These are phyloP conservation scores for Linnaemya tessellans DNA, from an alignment of 2,888 invertebrate species.

Conservation along the genomic window DNA sequence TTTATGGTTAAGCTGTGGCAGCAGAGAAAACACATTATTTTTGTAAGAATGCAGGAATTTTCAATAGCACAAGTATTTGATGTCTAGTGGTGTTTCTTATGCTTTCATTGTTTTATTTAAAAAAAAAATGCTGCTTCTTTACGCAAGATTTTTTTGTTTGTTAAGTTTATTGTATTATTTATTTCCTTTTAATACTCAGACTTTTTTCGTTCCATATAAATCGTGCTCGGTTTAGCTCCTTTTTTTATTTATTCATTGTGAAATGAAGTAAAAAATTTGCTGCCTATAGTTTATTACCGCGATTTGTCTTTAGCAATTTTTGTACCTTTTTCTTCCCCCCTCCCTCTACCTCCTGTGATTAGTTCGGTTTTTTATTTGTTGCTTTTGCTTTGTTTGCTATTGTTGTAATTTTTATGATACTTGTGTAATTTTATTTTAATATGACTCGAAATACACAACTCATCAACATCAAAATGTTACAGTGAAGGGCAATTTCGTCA, in stretches of 20 bases:
- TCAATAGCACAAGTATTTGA: slow-evolving; percentile 42
- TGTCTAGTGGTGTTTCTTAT: slow-evolving; percentile 54
- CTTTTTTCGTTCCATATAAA: slow-evolving; percentile 7
- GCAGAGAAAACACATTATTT: slow-evolving; percentile 17
- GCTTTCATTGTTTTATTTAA: slow-evolving; percentile 32
- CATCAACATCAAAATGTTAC: neutral
- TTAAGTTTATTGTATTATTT: slow-evolving; percentile 50
- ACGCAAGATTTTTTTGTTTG: slow-evolving; percentile 28
- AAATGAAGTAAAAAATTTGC: slow-evolving; percentile 48
- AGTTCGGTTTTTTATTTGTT: slow-evolving; percentile 32
- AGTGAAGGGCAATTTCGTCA: slow-evolving; percentile 5
- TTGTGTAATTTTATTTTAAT: slow-evolving; percentile 62
- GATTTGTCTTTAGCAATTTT: slow-evolving; percentile 70
- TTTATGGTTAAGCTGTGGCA: slow-evolving; percentile 44
- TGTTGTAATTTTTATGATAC: slow-evolving; percentile 71
- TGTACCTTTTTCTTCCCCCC: slow-evolving; percentile 9
- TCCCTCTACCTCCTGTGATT: neutral
- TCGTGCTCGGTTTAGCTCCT: slow-evolving; percentile 5
- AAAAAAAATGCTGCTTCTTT: slow-evolving; percentile 38
- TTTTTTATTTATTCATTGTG: slow-evolving; percentile 28
- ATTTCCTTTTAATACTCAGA: slow-evolving; percentile 43
- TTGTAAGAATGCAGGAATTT: slow-evolving; percentile 40
- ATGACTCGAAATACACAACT: slow-evolving; percentile 15
- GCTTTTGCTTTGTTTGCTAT: slow-evolving; percentile 50
- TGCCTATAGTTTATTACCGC: slow-evolving; percentile 73